Percentiles rank a stretch among this genome's conserved stretches.
Evolutionary conservation across 64 coral and sea anemone genomes (phyloP).

Genomic region (Exaiptasia diaphana): DNA sequence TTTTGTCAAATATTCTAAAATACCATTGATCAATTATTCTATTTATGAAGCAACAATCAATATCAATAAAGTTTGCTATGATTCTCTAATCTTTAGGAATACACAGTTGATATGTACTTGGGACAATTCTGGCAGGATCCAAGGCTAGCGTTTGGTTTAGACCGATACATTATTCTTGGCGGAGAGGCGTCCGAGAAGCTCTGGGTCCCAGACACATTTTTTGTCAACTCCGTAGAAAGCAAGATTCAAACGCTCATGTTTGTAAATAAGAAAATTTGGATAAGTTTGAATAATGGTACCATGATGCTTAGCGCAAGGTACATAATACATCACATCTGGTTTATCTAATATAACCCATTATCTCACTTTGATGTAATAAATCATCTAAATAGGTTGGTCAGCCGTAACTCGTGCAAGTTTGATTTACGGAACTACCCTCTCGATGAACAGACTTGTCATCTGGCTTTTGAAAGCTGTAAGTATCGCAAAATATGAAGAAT

Average conservation of each 20-base stretch:
- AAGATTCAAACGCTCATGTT: conserved; percentile 85
- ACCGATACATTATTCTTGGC: conserved; percentile 74
- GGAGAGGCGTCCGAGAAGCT: conserved; percentile 73
- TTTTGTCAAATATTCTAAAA: not conserved
- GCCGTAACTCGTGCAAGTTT: conserved; percentile 83
- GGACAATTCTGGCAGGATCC: conserved; percentile 89
- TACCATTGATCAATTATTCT: conserved; percentile 2
- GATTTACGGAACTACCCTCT: conserved; percentile 79
- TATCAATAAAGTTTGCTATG: not conserved
- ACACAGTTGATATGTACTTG: conserved; percentile 73
- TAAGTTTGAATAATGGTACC: conserved; percentile 70
- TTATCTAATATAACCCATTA: not conserved
- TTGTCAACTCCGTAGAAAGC: conserved; percentile 85
- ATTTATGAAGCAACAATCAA: no score
- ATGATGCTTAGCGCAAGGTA: conserved; percentile 90
- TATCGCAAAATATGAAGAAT: not conserved
- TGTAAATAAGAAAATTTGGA: conserved; percentile 87
- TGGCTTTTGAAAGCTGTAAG: conserved; percentile 95
- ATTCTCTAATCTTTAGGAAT: conserved; percentile 45
- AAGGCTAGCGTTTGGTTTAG: conserved; percentile 72
- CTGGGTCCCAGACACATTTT: conserved; percentile 86
- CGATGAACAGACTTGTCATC: conserved; percentile 75
- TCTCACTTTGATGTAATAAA: not conserved
- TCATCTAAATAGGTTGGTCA: conserved; percentile 62
- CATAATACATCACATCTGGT: not conserved